Base-by-base conservation (phyloP, 2,888 invertebrate species). In the Melangyna quadrimaculata region DNA sequence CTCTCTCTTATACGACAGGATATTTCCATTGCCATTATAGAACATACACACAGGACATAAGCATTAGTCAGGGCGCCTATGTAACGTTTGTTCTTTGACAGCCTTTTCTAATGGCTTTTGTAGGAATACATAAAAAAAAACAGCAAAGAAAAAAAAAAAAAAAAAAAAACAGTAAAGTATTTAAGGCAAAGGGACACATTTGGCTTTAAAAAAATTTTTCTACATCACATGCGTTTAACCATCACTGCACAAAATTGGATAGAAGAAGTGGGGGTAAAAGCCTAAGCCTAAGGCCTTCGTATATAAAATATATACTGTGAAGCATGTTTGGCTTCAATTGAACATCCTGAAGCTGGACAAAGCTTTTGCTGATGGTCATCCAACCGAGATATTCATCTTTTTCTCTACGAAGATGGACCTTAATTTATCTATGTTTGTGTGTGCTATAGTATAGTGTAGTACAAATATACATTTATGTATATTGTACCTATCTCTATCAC, bases 41-140 rank as follows among this genome's bases (percentile, higher is more conserved):
- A 35, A 29, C 1, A 32, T n/a, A 51, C 45, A 45, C 35, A 67
- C 48, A 67, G 67, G 67, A 67, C 67, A 51, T 51, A 35, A n/a
- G 24, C n/a, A 35, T 51, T 35, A 67, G 48, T 51, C 35, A 43
- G 35, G n/a, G 45, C 40, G 67, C 53, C 55, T 63, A 51, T 51
- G 67, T n/a, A 22, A 59, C 51, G 67, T 67, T 43, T 69, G 73
- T 67, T 69, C 73, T 45, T 69, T 80, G 74, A 75, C 80, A 80
- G 61, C 59, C 73, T 63, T 69, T 70, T 69, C 69, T 74, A 80
- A 73, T 79, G 63, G 74, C 43, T 70, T 63, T 70, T 55, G 35
- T 40, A 51, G 51, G 10, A 67, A 48, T 29, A 55, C 12, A 29
- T n/a, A 45, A 2, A 37, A 51, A 51, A 78, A 24, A n/a, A n/a